Conservation (phyloP, 2,113 vertebrate genomes). For the Myocastor coypus region DNA sequence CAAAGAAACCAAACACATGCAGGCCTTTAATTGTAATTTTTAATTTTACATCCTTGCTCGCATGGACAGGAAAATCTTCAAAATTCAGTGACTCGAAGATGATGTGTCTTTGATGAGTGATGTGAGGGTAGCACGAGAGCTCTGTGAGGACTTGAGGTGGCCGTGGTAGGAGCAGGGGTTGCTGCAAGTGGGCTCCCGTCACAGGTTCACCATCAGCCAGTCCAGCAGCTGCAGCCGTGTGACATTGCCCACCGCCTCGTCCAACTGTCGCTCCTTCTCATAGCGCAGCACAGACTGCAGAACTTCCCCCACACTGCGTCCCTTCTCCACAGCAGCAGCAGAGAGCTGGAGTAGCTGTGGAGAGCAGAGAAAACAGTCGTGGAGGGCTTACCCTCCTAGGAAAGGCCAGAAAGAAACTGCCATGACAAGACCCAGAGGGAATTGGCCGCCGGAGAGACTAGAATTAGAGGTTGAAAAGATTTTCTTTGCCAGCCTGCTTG, state of each 20-base stretch:
- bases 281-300: slow-evolving; percentile 78
- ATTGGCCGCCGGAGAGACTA: background rate
- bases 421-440: background rate
- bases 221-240: slow-evolving; percentile 79
- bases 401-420: background rate
- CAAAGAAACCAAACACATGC: slow-evolving; percentile 47
- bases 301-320: slow-evolving; percentile 74
- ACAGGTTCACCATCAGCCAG: slow-evolving; percentile 79
- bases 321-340: slow-evolving; percentile 74
- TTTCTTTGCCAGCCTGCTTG: background rate
- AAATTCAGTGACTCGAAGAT: slow-evolving; percentile 72
- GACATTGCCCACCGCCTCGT: slow-evolving; percentile 78
- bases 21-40: slow-evolving; percentile 70
- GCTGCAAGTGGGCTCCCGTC: background rate
- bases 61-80: slow-evolving; percentile 77
- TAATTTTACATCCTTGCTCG: slow-evolving; percentile 74
- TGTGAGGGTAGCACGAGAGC: slow-evolving; percentile 56
- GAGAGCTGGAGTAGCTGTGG: slow-evolving; percentile 80
- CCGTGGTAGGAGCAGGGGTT: background rate
- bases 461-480: background rate
- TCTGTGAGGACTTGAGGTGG: background rate
- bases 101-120: slow-evolving; percentile 42
- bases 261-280: slow-evolving; percentile 79
- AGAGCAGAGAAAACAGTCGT: slow-evolving; percentile 34
- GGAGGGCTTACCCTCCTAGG: background rate